Evolutionary conservation across 2,888 invertebrate species (phyloP), one percentile per base, ranked within the genome.

Genomic region (Orchesellides sinensis): DNA sequence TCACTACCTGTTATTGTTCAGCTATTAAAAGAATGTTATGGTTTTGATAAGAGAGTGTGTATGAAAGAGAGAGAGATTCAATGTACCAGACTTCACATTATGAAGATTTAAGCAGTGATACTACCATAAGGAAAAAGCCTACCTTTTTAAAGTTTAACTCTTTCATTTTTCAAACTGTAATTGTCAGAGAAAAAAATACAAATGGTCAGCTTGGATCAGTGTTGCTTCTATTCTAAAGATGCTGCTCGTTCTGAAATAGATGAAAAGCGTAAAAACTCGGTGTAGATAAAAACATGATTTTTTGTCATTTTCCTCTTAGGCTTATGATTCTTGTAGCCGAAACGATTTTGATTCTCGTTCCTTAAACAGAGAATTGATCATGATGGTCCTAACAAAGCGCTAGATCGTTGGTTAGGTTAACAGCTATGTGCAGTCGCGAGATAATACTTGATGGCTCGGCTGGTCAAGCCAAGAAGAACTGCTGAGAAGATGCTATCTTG

Each of bases 391-490:
- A 63, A 63, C 40, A 63, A 63, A 63, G 63, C 63, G 35, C 63
- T 63, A 40, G 40, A 40, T 12, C 32, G 19, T 63, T 35, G 40
- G 35, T 61, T 40, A 21, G 17, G 29, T 63, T 63, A 35, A 63
- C 63, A 63, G 63, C 45, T 63, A 21, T 21, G 8, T 49, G 12
- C 21, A 8, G 49, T 47, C 47, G 5, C 61, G n/a, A n/a, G n/a
- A n/a, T n/a, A n/a, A n/a, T n/a, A n/a, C 25, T 54, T 35, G 32
- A 17, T 61, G 35, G 61, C 35, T 35, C 21, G 17, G 19, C 40
- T 45, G 66, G 66, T 66, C 68, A 69, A 66, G 66, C 75, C 56
- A 65, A 47, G 47, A 63, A 74, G 54, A 40, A 32, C 27, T 21
- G 54, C 23, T 10, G 49, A 29, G 17, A 5, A 59, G 77, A 77